phyloP scores from a whole-genome alignment of 1,140 invertebrate genomes.

The Thrips palmi region DNA sequence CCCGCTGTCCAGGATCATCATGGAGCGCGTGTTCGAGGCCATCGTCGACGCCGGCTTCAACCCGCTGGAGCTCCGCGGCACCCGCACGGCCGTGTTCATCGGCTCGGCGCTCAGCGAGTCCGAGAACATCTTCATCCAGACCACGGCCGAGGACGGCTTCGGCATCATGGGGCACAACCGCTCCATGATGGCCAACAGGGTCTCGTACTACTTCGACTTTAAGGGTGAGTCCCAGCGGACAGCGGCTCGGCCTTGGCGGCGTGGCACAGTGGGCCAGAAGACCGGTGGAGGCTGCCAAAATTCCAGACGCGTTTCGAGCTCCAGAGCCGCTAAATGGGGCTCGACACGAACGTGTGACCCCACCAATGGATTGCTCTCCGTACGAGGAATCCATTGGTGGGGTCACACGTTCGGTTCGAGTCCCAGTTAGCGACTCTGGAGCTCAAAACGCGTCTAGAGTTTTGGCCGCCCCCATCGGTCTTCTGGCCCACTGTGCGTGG shows the following conservation, averaged over 20 bases:
- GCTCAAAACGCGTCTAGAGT: not conserved
- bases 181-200: conserved; percentile 45
- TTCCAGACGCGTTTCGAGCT: no score
- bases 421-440: conserved; percentile 1
- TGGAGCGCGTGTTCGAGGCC: conserved; percentile 18
- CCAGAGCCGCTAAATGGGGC: not conserved
- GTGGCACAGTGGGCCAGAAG: no score
- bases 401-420: not conserved
- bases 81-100: conserved; percentile 36
- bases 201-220: conserved; percentile 43
- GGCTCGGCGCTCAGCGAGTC: conserved; percentile 20
- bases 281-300: no score
- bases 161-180: conserved; percentile 41
- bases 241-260: no score
- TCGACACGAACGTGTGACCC: not conserved
- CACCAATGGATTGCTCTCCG: not conserved
- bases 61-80: conserved; percentile 27
- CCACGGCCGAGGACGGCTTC: conserved; percentile 27
- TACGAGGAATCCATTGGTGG: not conserved
- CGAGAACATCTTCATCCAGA: conserved; percentile 14
- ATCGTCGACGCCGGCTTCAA: conserved; percentile 26
- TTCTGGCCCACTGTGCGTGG: not conserved
- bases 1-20: conserved; percentile 13
- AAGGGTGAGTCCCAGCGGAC: conserved; percentile 25
- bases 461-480: not conserved